These are phyloP conservation scores for Tapera naevia DNA, from an alignment of 2,797 vertebrate species.

Conservation along the genomic window DNA sequence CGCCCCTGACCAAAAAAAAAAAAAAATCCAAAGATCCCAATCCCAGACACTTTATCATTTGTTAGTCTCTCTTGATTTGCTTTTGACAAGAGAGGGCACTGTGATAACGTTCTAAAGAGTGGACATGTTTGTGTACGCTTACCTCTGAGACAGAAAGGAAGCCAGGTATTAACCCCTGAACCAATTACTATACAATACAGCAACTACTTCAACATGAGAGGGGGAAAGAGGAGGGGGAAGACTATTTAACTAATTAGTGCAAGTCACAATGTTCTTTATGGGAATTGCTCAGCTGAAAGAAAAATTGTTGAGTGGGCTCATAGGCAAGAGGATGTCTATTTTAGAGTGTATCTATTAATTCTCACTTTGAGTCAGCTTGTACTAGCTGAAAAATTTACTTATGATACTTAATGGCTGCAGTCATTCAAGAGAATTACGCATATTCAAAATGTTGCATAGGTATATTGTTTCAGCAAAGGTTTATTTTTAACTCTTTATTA, in stretches of 20 bases:
- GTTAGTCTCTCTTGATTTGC: conserved; percentile 36
- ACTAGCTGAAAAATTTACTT: not conserved
- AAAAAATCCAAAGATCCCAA: not conserved
- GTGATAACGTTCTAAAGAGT: conserved; percentile 79
- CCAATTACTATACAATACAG: conserved; percentile 25
- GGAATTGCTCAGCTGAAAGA: conserved; percentile 8
- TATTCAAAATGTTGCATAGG: not conserved
- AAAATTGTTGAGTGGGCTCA: conserved; percentile 15
- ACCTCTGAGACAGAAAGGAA: conserved; percentile 1
- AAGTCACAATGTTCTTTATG: conserved; percentile 10
- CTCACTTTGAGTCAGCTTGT: not conserved
- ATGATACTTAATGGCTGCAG: not conserved
- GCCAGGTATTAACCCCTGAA: conserved; percentile 19
- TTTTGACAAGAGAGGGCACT: conserved; percentile 85
- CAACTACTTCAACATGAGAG: not conserved
- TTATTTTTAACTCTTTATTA: not conserved
- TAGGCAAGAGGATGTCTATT: not conserved
- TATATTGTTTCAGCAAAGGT: not conserved
- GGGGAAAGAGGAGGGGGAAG: not conserved
- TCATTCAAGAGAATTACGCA: not conserved
- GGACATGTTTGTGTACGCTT: conserved; percentile 73
- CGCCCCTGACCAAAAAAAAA: not conserved
- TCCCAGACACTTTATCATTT: not conserved
- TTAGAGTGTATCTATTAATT: conserved; percentile 7
- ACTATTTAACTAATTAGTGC: conserved; percentile 48